phyloP scores from a whole-genome alignment of 2,888 invertebrate genomes.

The Mechanitis mazaeus region DNA sequence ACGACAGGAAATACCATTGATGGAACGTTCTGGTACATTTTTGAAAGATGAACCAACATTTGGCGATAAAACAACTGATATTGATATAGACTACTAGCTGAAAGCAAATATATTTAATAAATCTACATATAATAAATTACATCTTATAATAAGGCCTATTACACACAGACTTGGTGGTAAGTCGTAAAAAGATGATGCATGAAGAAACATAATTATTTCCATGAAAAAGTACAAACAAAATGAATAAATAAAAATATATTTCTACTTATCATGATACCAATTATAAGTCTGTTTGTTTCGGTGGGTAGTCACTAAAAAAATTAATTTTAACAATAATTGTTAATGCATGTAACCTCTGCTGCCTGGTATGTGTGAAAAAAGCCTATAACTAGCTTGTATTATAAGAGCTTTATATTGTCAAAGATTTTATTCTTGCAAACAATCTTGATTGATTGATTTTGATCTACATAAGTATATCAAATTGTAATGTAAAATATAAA shows the following conservation, averaged over 20 bases:
- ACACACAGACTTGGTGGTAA: background rate
- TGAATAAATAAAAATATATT: too few species aligned
- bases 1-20: constrained; percentile 40
- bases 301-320: too few species aligned
- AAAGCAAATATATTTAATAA: constrained; percentile 7
- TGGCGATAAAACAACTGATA: constrained; percentile 48
- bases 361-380: background rate
- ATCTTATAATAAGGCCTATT: background rate
- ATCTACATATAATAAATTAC: background rate
- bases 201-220: too few species aligned
- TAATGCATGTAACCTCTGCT: too few species aligned
- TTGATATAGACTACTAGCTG: constrained; percentile 42
- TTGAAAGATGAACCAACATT: constrained; percentile 84
- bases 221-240: too few species aligned
- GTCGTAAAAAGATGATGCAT: too few species aligned
- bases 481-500: too few species aligned
- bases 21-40: constrained; percentile 83
- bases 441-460: background rate
- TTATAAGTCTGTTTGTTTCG: too few species aligned
- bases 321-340: too few species aligned
- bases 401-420: background rate
- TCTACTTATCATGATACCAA: too few species aligned
- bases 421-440: constrained; percentile 1
- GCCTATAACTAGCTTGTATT: background rate
- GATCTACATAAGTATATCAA: background rate